phyloP scores from a whole-genome alignment of 2,113 vertebrate species.

The Chaetodon trifascialis region DNA sequence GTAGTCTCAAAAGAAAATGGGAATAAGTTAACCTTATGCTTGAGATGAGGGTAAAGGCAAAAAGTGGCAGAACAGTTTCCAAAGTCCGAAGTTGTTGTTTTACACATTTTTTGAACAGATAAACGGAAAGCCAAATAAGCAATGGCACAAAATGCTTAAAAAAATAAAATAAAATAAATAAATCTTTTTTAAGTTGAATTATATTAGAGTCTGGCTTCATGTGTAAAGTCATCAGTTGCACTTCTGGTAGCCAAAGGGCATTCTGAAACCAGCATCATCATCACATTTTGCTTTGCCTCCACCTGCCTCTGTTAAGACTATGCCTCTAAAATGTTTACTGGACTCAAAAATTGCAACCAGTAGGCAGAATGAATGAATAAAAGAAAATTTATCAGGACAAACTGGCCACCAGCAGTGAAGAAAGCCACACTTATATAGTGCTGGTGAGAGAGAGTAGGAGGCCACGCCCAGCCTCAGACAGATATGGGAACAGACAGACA shows the following conservation, averaged over 20 bases:
- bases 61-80: not conserved
- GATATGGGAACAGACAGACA: too few relatives aligned
- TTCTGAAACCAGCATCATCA: not conserved
- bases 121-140: conserved; percentile 3
- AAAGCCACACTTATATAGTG: too few relatives aligned
- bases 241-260: not conserved
- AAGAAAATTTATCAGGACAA: too few relatives aligned
- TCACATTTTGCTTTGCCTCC: not conserved
- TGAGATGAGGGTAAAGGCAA: conserved; percentile 5
- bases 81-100: not conserved
- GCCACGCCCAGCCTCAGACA: too few relatives aligned
- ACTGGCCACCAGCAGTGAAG: too few relatives aligned
- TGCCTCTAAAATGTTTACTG: not conserved
- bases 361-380: too few relatives aligned
- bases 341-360: too few relatives aligned
- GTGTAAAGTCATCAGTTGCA: not conserved
- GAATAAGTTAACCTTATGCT: conserved; percentile 1
- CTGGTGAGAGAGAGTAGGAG: too few relatives aligned
- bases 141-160: not conserved
- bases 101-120: not conserved
- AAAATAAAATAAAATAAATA: too few relatives aligned
- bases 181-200: not conserved
- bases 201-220: not conserved
- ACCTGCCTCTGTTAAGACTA: not conserved
- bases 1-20: not conserved